Evolutionary conservation across 2,797 vertebrate species (phyloP).

Genomic region (Lycodopsis pacificus): DNA sequence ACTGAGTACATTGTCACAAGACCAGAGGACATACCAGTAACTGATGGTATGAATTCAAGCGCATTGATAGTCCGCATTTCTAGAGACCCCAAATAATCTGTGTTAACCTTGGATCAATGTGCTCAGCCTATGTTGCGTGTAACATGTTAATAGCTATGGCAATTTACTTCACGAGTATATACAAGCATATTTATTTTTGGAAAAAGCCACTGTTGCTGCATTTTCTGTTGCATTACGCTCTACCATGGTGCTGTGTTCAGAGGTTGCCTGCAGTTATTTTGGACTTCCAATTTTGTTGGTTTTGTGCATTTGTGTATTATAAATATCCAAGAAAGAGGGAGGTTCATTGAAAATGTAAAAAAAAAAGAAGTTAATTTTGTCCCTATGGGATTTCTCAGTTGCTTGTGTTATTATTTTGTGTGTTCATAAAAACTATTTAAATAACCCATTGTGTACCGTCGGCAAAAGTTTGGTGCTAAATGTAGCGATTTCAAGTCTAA

Average conservation of each 20-base stretch:
- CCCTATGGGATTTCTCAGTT: constrained; percentile 84
- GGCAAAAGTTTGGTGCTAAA: constrained; percentile 82
- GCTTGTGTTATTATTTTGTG: constrained; percentile 76
- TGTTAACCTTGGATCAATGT: constrained; percentile 73
- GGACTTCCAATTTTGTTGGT: constrained; percentile 65
- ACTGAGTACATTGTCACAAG: constrained; percentile 71
- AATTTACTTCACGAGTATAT: constrained; percentile 76
- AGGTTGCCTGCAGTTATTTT: constrained; percentile 78
- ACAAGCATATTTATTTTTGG: constrained; percentile 85
- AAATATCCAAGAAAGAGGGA: constrained; percentile 62
- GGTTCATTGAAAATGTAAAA: constrained; percentile 65
- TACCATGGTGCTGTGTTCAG: constrained; percentile 85
- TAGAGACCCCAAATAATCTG: constrained; percentile 80
- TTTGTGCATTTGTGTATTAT: constrained; percentile 74
- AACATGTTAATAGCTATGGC: constrained; percentile 74
- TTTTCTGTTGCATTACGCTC: constrained; percentile 74
- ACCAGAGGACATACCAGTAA: constrained; percentile 70
- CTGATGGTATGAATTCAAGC: constrained; percentile 60
- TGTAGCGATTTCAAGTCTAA: constrained; percentile 64
- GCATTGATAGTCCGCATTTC: constrained; percentile 75
- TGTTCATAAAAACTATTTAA: constrained; percentile 80
- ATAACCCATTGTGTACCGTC: constrained; percentile 67
- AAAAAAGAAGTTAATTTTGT: constrained; percentile 84
- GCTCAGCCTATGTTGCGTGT: constrained; percentile 75
- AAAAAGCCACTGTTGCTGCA: constrained; percentile 82